Percentiles rank a stretch among this genome's conserved stretches.
Evolutionary conservation across 2,888 invertebrate genomes (phyloP).

Genomic region (Eucera pruinosa): DNA sequence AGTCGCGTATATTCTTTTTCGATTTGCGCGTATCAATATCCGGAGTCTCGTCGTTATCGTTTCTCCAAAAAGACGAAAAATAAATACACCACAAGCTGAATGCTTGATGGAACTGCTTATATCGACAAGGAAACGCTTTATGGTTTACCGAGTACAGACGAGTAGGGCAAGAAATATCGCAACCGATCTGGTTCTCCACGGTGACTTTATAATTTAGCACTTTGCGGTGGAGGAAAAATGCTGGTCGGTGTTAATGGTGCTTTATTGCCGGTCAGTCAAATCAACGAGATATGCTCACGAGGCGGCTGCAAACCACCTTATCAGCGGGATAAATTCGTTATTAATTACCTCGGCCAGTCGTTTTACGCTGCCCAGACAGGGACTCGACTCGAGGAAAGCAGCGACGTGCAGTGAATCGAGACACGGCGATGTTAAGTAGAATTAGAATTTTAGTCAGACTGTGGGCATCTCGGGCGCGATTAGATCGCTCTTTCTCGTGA

Average conservation of each 20-base stretch:
- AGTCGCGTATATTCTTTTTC: slow-evolving; percentile 7
- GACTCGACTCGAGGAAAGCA: not conserved
- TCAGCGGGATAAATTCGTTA: slow-evolving; percentile 43
- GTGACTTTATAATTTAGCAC: slow-evolving; percentile 32
- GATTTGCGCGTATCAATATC: slow-evolving; percentile 42
- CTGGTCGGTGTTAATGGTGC: slow-evolving; percentile 30
- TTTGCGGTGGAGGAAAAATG: not conserved
- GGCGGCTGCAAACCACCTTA: slow-evolving; percentile 16
- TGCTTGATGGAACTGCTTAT: not conserved
- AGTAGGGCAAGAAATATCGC: slow-evolving; percentile 15
- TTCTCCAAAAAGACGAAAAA: slow-evolving; percentile 38
- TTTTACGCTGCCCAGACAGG: not conserved
- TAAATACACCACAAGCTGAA: slow-evolving; percentile 7
- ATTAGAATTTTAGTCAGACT: slow-evolving; percentile 28
- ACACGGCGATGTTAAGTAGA: slow-evolving; percentile 4
- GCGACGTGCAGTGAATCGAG: not conserved
- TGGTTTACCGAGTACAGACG: not conserved
- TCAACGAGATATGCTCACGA: slow-evolving; percentile 15
- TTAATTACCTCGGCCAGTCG: slow-evolving; percentile 16
- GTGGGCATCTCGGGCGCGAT: slow-evolving; percentile 25
- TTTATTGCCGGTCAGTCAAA: slow-evolving; percentile 18
- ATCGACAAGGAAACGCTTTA: not conserved
- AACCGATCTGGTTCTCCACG: slow-evolving; percentile 32
- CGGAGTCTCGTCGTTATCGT: slow-evolving; percentile 13
- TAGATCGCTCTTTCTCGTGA: slow-evolving; percentile 23